phyloP scores from a whole-genome alignment of 1,140 invertebrate genomes.

The Leptinotarsa lineolata region DNA sequence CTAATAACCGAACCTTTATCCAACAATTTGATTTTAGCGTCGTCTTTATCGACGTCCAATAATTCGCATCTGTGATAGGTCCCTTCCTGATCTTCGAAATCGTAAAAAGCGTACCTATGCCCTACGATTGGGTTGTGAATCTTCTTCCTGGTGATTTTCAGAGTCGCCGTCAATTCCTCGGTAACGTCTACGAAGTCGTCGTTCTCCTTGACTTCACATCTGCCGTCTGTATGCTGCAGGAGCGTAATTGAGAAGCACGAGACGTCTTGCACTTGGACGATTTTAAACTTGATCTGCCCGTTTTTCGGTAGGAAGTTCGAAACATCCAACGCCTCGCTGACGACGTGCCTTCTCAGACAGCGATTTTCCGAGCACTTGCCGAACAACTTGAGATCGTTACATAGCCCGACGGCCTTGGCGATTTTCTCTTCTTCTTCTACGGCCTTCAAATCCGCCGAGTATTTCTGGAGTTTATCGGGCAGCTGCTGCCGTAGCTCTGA shows the following conservation, averaged over 20 bases:
- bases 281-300: constrained; percentile 47
- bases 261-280: constrained; percentile 40
- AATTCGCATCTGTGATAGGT: constrained; percentile 40
- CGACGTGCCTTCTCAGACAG: constrained; percentile 42
- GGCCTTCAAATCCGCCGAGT: constrained; percentile 20
- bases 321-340: constrained; percentile 38
- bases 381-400: constrained; percentile 42
- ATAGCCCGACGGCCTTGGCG: constrained; percentile 35
- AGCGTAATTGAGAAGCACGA: constrained; percentile 39
- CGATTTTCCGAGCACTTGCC: constrained; percentile 38
- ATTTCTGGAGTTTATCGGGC: constrained; percentile 32
- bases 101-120: constrained; percentile 30
- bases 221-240: constrained; percentile 39
- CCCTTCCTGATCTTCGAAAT: constrained; percentile 35
- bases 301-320: constrained; percentile 38
- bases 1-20: constrained; percentile 34
- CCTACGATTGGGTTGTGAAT: constrained; percentile 14
- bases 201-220: constrained; percentile 36
- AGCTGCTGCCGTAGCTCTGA: constrained; percentile 34
- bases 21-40: constrained; percentile 33
- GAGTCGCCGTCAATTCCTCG: constrained; percentile 15
- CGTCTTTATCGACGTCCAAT: constrained; percentile 30
- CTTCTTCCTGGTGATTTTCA: constrained; percentile 20
- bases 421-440: constrained; percentile 42
- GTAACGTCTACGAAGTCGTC: constrained; percentile 24